phyloP scores from a whole-genome alignment of 2,797 vertebrate species.

The Clarias pachynema region DNA sequence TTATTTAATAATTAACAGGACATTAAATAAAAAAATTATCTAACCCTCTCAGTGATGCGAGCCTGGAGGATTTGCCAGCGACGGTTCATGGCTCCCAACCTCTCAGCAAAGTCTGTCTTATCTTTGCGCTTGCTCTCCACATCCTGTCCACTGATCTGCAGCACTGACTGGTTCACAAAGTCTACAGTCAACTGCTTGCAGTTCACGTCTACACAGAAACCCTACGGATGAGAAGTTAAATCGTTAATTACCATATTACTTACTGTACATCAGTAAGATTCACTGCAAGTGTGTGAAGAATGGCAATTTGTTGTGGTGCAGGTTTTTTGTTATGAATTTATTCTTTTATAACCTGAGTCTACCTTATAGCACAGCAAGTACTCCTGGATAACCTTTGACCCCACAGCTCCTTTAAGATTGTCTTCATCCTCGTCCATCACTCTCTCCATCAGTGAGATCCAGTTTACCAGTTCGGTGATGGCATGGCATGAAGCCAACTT shows the following conservation, averaged over 20 bases:
- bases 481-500: constrained; percentile 92
- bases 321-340: background rate
- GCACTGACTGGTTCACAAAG: constrained; percentile 96
- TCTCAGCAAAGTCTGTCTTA: constrained; percentile 97
- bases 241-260: background rate
- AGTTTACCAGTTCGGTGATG: constrained; percentile 91
- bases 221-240: constrained; percentile 70
- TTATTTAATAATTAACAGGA: background rate
- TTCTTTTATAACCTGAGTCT: constrained; percentile 22
- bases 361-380: constrained; percentile 96
- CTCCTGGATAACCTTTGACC: constrained; percentile 81
- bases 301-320: background rate
- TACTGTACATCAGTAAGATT: background rate
- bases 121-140: constrained; percentile 95
- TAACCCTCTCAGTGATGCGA: constrained; percentile 49
- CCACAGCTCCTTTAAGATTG: constrained; percentile 84
- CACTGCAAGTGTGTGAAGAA: background rate
- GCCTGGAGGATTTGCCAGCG: constrained; percentile 94
- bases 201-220: constrained; percentile 93
- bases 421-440: constrained; percentile 89
- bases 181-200: constrained; percentile 97
- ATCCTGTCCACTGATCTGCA: constrained; percentile 95
- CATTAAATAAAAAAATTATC: background rate
- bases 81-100: constrained; percentile 93
- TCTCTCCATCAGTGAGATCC: constrained; percentile 94